Conservation (phyloP, 1,140 invertebrate species). For the Globodera rostochiensis region DNA sequence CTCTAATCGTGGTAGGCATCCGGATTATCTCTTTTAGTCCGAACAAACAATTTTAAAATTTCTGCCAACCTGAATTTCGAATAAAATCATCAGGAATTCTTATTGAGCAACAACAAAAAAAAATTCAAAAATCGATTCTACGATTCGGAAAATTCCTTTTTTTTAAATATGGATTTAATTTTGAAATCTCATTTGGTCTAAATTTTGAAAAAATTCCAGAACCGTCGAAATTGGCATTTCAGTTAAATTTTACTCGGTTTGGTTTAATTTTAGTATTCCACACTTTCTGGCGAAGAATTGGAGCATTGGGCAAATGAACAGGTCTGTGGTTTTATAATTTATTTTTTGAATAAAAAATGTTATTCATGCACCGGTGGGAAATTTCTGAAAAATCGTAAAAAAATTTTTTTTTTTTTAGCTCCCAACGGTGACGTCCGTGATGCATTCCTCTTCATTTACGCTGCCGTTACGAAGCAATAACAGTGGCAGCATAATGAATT, state of each 20-base stretch:
- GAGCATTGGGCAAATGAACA: too few relatives aligned
- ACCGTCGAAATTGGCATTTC: too few relatives aligned
- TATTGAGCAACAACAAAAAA: neutral
- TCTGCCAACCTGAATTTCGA: neutral
- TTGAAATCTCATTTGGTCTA: too few relatives aligned
- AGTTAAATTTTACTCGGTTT: too few relatives aligned
- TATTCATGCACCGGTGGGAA: constrained; percentile 29
- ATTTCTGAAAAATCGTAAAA: neutral
- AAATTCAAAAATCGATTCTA: neutral
- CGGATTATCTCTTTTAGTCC: neutral
- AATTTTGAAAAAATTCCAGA: too few relatives aligned
- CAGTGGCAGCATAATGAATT: constrained; percentile 9
- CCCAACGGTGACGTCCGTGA: neutral
- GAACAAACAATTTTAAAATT: neutral
- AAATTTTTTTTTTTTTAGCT: neutral
- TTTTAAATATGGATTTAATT: neutral
- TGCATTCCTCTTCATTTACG: constrained; percentile 20
- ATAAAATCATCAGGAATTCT: neutral
- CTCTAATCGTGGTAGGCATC: constrained; percentile 69
- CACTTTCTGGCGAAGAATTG: too few relatives aligned
- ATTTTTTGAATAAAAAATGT: too few relatives aligned
- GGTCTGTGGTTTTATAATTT: too few relatives aligned
- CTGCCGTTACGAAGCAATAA: constrained; percentile 12
- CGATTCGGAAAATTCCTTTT: too few relatives aligned
- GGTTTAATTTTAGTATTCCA: too few relatives aligned